A percentile compares a stretch with the other conserved stretches of the same genome.
Evolutionary conservation across 2,888 invertebrate genomes (phyloP).

Genomic region (Eubasilissa splendida): DNA sequence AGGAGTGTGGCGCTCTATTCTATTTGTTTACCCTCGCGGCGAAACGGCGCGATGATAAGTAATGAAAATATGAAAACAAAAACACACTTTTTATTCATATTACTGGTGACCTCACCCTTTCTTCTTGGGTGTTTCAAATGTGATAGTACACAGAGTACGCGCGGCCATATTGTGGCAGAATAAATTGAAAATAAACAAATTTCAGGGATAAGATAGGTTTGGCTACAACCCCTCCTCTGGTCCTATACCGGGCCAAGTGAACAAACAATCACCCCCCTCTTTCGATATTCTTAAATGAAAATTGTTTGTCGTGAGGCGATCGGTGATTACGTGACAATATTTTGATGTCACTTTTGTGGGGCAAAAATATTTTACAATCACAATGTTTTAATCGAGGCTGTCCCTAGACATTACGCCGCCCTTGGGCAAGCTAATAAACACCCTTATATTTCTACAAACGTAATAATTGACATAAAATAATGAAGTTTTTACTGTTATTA

Average conservation of each 20-base stretch:
- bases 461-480: too few species aligned
- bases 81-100: neutral
- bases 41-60: too few species aligned
- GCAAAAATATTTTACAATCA: too few species aligned
- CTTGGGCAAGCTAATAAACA: too few species aligned
- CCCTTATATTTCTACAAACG: too few species aligned
- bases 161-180: constrained; percentile 37
- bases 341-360: neutral
- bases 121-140: constrained; percentile 42
- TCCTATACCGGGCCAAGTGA: constrained; percentile 4
- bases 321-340: neutral
- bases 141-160: neutral
- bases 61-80: too few species aligned
- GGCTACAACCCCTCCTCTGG: neutral
- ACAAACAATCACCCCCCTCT: constrained; percentile 1
- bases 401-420: too few species aligned
- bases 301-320: constrained; percentile 1
- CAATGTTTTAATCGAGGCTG: too few species aligned
- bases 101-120: constrained; percentile 51
- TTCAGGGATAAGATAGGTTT: constrained; percentile 33
- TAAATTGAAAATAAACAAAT: constrained; percentile 58
- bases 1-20: too few species aligned
- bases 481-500: too few species aligned
- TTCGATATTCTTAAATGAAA: constrained; percentile 1
- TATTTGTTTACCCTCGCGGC: too few species aligned